phyloP scores from a whole-genome alignment of 1,140 invertebrate genomes.

The Leptopilina clavipes region DNA sequence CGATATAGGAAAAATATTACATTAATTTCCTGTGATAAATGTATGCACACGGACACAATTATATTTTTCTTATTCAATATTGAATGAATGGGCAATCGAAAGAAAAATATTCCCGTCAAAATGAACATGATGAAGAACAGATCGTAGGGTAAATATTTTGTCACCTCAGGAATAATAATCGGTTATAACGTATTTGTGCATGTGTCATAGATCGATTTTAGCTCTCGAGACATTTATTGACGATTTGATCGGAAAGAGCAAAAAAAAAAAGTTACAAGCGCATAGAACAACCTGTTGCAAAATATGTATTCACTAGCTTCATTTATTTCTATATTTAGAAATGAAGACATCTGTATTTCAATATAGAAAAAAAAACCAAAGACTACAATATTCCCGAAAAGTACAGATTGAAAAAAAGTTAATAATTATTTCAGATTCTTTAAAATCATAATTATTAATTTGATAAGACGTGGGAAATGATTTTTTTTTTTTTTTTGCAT shows the following conservation, averaged over 20 bases:
- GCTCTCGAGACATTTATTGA: background rate
- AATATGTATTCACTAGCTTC: background rate
- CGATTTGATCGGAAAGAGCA: background rate
- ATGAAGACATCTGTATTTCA: no score
- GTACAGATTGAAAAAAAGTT: no score
- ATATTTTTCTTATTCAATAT: background rate
- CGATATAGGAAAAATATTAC: background rate
- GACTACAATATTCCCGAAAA: no score
- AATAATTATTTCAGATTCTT: no score
- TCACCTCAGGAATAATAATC: conserved; percentile 7
- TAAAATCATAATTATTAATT: no score
- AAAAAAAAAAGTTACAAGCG: background rate
- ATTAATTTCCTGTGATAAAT: background rate
- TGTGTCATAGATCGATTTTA: background rate
- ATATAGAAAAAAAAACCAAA: no score
- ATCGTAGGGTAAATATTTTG: background rate
- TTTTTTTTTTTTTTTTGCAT: no score
- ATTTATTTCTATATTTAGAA: background rate
- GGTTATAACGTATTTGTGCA: background rate
- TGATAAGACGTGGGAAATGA: no score
- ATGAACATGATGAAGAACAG: background rate
- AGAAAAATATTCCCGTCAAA: background rate
- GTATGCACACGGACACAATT: background rate
- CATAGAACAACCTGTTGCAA: background rate
- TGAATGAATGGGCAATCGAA: background rate